These are phyloP conservation scores for Sciurus vulgaris DNA, from an alignment of 2,797 vertebrate species.

Conservation along the genomic window DNA sequence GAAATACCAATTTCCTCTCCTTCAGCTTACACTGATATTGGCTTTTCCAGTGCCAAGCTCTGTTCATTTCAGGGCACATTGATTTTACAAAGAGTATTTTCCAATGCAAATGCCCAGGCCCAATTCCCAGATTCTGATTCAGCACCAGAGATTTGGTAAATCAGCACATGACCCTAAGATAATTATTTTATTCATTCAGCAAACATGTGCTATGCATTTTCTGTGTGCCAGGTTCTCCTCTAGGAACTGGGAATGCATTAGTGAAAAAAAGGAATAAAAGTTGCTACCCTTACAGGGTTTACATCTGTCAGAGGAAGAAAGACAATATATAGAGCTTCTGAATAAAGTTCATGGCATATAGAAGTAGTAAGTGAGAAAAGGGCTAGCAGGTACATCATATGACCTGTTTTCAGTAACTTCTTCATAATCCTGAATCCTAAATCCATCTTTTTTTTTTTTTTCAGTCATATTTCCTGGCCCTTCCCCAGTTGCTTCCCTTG, in stretches of 20 bases:
- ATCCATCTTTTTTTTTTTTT: not conserved
- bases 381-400: not conserved
- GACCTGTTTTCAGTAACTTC: not conserved
- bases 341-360: not conserved
- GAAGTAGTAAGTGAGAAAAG: not conserved
- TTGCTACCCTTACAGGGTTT: not conserved
- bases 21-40: not conserved
- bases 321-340: not conserved
- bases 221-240: not conserved
- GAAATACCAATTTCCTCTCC: not conserved
- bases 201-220: not conserved
- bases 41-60: not conserved
- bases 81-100: slow-evolving; percentile 7
- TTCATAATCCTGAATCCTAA: slow-evolving; percentile 20
- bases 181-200: not conserved
- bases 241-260: not conserved
- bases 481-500: not conserved
- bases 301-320: not conserved
- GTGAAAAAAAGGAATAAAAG: not conserved
- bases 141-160: not conserved
- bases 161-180: not conserved
- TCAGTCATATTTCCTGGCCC: not conserved
- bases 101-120: not conserved
- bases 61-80: not conserved
- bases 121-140: slow-evolving; percentile 8